Evolutionary conservation across 2,797 vertebrate species (phyloP).

Genomic region (Lepilemur ruficaudatus): DNA sequence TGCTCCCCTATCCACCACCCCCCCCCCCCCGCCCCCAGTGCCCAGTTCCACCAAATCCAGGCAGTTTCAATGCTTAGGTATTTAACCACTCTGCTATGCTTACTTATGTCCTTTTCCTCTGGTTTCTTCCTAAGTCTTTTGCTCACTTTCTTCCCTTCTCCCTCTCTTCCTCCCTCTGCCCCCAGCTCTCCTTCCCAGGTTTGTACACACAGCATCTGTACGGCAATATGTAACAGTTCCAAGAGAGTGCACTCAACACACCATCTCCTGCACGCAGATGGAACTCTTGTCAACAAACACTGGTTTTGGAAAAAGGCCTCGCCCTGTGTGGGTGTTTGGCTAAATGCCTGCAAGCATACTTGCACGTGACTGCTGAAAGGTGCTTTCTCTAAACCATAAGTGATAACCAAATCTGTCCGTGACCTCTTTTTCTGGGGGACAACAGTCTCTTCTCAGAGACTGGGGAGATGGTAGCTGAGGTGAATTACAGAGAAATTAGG

Average conservation of each 20-base stretch:
- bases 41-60: fast-evolving
- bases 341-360: not conserved
- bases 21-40: fast-evolving
- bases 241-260: fast-evolving
- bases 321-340: not conserved
- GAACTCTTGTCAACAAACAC: not conserved
- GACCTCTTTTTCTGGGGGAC: not conserved
- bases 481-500: not conserved
- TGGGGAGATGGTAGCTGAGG: not conserved
- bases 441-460: not conserved
- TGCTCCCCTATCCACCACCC: too few species aligned
- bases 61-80: fast-evolving
- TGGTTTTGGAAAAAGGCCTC: not conserved
- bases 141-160: not conserved
- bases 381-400: not conserved
- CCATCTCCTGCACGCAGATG: fast-evolving
- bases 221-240: not conserved
- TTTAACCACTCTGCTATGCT: fast-evolving
- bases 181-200: not conserved
- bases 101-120: not conserved
- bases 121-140: not conserved
- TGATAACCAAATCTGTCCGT: not conserved
- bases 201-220: fast-evolving
- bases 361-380: not conserved
- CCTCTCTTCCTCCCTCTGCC: not conserved